Base-by-base conservation (phyloP, 2,888 invertebrate genomes). In the Anoncus sp. region DNA sequence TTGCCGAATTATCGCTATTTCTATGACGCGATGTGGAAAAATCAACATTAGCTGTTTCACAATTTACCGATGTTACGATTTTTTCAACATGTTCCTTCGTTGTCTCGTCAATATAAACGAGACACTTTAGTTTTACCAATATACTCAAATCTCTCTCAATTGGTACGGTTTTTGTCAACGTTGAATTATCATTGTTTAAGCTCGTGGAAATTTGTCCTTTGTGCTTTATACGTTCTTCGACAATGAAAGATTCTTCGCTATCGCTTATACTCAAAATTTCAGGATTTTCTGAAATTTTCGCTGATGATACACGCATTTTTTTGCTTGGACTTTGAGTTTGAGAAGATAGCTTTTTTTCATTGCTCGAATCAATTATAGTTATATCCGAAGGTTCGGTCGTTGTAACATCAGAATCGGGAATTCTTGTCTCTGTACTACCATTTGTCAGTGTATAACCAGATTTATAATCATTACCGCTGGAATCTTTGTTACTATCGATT, bases 191-290 rank as follows among this genome's bases (percentile, higher is more conserved):
- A 18, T 82, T 81, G 31, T 74, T 80, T 1, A 75, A 20, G 16
- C 38, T 51, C 27, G 27, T 24, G 4, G 31, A 40, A 3, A 27
- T 18, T 24, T 24, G 45, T 59, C 67, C 55, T 66, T 85, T 86
- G 27, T 59, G 83, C 49, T 84, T 85, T 4, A 65, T 16, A 35
- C 83, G 77, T 2, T 84, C 85, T 0, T 88, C 89, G 1, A 62
- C 55, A 1, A 84, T 70, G 16, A 82, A 86, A 6, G 83, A 82
- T 16, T 89, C 88, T n/a, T 89, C 90, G 43, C 87, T 87, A 24
- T 90, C 89, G 38, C 87, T 87, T 24, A 90, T 80, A 53, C 82
- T 87, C 16, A 88, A 69, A 47, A 87, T 6, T n/a, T 86, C 86
- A 3, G 75, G 66, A 18, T 55, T 60, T 14, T 77, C 80, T n/a